Evolutionary conservation across 2,888 invertebrate species (phyloP), one percentile per base, ranked within the genome.

Genomic region (Slavum lentiscoides): DNA sequence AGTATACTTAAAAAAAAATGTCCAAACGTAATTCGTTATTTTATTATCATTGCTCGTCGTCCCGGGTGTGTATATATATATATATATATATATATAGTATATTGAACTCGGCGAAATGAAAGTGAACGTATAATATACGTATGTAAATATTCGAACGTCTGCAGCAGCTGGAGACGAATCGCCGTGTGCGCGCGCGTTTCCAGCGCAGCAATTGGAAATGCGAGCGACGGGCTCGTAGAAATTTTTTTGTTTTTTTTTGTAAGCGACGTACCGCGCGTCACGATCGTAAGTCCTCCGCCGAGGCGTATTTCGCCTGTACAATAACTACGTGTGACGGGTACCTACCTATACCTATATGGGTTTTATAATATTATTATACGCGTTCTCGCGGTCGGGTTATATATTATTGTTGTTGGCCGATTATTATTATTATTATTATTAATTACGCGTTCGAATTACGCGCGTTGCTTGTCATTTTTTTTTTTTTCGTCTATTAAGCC

Each of bases 401-500:
- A 30, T 37, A 17, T 67, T 30, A 17, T 49, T 15, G 19, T 69
- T 30, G 9, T 30, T 53, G 11, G 49, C 53, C n/a, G 55, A 53
- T 39, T 67, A 67, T 75, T 67, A 64, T 75, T 67, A 30, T 30
- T 30, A 67, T 67, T 67, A 58, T 75, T 75, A 75, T 67, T 75
- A 75, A 75, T 67, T 75, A 75, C 66, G 30, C 43, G 43, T 75
- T 67, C 59, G 59, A 43, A 68, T n/a, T n/a, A n/a, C 58, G 43
- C 30, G 49, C 30, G 30, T 30, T 30, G 30, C 69, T 70, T 70
- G 69, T 80, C 77, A 70, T 80, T 70, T 80, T 80, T 61, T 69
- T 73, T 11, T 69, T 76, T 43, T 43, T 76, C 49, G 76, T 77
- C 69, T 68, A 70, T 80, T 62, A 69, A 77, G 30, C 77, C 77